phyloP scores from a whole-genome alignment of 2,888 invertebrate genomes.

The Microctonus aethiopoides region DNA sequence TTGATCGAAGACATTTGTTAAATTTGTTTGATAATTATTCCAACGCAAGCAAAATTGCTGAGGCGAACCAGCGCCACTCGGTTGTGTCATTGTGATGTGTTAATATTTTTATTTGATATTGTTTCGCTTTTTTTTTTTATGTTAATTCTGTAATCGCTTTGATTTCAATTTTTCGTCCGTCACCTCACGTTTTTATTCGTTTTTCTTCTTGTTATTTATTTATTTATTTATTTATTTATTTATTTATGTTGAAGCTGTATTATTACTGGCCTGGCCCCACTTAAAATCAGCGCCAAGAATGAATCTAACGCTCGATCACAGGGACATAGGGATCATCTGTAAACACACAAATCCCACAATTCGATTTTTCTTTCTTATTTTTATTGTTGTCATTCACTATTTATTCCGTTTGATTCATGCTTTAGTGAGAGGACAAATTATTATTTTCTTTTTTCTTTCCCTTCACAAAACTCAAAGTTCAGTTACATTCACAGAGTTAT shows the following conservation, averaged over 20 bases:
- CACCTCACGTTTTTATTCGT: too few species aligned
- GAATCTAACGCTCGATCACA: conserved; percentile 26
- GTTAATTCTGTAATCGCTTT: background rate
- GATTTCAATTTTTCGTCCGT: background rate
- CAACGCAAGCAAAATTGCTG: conserved; percentile 92
- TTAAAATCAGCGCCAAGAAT: conserved; percentile 14
- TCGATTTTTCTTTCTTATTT: background rate
- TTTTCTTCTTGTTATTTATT: background rate
- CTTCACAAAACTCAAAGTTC: background rate
- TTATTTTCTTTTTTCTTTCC: background rate
- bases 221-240: conserved; percentile 3
- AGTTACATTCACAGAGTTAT: background rate
- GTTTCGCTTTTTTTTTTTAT: conserved; percentile 16
- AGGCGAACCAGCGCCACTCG: conserved; percentile 72
- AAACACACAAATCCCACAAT: conserved; percentile 35
- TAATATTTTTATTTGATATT: conserved; percentile 24
- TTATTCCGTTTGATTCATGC: background rate
- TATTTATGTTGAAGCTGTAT: conserved; percentile 13
- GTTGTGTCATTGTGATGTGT: conserved; percentile 61
- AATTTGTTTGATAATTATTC: conserved; percentile 93
- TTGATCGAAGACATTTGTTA: conserved; percentile 90
- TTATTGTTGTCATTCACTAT: background rate
- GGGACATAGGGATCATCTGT: conserved; percentile 37
- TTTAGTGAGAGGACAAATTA: background rate
- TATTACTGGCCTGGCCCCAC: conserved; percentile 16